Base-by-base conservation (phyloP, 2,888 invertebrate species). In the Netelia fuscicornis region DNA sequence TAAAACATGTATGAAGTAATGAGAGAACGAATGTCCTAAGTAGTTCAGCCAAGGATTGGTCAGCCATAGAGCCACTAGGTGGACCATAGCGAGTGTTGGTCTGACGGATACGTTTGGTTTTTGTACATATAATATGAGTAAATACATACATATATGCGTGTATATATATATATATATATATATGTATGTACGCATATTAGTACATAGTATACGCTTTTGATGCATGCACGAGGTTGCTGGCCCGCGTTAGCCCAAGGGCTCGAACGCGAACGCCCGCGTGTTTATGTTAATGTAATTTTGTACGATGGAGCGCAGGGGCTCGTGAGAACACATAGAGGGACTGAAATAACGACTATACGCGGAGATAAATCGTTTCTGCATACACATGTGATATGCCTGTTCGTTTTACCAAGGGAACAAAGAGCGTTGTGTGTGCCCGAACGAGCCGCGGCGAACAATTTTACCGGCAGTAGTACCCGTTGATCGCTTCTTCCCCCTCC, bases 311-410 rank as follows among this genome's bases (percentile, higher is more conserved):
- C 79, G 62, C 64, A 64, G 58, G 52, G 62, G 11, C 25, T 11
- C 62, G 62, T 13, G 62, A 17, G 62, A 8, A 5, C 54, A 74
- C 44, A 62, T 54, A 70, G 48, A 60, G 58, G 64, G 71, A 20
- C 79, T 84, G 81, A 84, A 86, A 86, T 86, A 86, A 86, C 84
- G 74, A 83, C 74, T 83, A 81, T 75, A 67, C 78, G 58, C 17
- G 68, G 84, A 86, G 86, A 86, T 86, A 86, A 86, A 86, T 86
- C 86, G 86, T 86, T 84, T 81, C 84, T 81, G 81, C 81, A 84
- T 84, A 84, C 81, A 78, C 84, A 75, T 78, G 71, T 67, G 65
- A 75, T 75, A 83, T 83, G 83, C 80, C 80, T 80, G 79, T 71
- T 71, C 79, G 67, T 74, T 75, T 74, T 71, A 75, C 64, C 74